A percentile compares a stretch with the other conserved stretches of the same genome.
These are phyloP conservation scores for Ischnura elegans DNA, from an alignment of 2,888 invertebrate genomes.

Conservation along the genomic window DNA sequence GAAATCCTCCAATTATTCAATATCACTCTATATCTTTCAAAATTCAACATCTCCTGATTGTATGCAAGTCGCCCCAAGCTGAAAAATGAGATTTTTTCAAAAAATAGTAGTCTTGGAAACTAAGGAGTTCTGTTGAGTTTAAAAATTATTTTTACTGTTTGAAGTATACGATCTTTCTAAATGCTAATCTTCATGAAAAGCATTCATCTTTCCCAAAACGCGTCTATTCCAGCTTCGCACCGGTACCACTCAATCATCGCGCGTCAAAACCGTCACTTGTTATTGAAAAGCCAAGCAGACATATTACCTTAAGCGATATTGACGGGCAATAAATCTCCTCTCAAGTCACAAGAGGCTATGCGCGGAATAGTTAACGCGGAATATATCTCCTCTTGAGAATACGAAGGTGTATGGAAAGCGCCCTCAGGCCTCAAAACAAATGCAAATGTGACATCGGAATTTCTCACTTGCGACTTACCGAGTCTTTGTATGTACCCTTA, in stretches of 20 bases:
- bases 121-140: no score
- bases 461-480: neutral
- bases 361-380: neutral
- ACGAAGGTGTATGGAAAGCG: neutral
- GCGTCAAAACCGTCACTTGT: neutral
- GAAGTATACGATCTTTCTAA: no score
- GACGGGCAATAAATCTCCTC: constrained; percentile 8
- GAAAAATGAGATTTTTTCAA: no score
- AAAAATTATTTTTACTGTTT: no score
- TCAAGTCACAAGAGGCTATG: neutral
- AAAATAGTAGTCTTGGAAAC: no score
- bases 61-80: no score
- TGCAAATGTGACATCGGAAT: neutral
- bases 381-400: neutral
- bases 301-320: neutral
- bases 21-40: no score
- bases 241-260: neutral
- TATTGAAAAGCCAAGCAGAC: neutral
- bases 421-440: neutral
- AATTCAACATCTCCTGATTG: no score
- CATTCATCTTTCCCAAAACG: neutral
- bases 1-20: no score
- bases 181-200: no score
- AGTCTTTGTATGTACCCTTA: neutral
- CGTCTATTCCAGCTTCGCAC: neutral